phyloP scores from a whole-genome alignment of 2,888 invertebrate species.

The Anorthoa munda region DNA sequence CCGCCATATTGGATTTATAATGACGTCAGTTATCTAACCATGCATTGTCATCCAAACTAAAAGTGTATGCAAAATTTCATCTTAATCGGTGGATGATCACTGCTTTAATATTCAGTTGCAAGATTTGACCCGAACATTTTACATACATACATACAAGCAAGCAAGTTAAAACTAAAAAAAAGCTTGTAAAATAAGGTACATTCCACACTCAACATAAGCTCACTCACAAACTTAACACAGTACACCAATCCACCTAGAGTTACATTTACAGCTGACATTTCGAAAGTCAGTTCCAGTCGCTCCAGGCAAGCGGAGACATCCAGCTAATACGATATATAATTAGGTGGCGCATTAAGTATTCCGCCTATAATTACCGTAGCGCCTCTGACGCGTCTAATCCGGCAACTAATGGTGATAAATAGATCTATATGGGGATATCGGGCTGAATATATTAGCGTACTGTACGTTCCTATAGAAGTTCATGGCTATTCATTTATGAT shows the following conservation, averaged over 20 bases:
- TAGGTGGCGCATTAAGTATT: slow-evolving; percentile 85
- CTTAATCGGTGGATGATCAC: too few species aligned
- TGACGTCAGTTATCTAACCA: too few species aligned
- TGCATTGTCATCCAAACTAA: too few species aligned
- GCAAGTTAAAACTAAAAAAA: too few species aligned
- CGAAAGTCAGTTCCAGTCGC: slow-evolving; percentile 34
- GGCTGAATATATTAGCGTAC: slow-evolving; percentile 80
- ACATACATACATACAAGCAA: too few species aligned
- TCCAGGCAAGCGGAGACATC: slow-evolving; percentile 48
- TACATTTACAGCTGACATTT: slow-evolving; percentile 34
- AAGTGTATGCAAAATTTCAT: too few species aligned
- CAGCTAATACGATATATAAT: slow-evolving; percentile 75
- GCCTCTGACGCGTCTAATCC: slow-evolving; percentile 86
- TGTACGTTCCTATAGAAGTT: background rate
- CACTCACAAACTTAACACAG: too few species aligned
- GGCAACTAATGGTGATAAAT: slow-evolving; percentile 88
- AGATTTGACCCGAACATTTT: too few species aligned
- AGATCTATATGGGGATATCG: slow-evolving; percentile 81
- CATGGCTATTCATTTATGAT: too few species aligned
- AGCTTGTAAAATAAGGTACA: too few species aligned
- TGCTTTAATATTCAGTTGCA: too few species aligned
- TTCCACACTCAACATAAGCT: background rate
- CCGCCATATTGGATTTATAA: too few species aligned
- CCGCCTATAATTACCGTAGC: slow-evolving; percentile 84
- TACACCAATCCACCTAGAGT: background rate